Percentiles rank a stretch among this genome's conserved stretches.
phyloP scores from a whole-genome alignment of 2,888 invertebrate species.

The Meandrusa payeni region DNA sequence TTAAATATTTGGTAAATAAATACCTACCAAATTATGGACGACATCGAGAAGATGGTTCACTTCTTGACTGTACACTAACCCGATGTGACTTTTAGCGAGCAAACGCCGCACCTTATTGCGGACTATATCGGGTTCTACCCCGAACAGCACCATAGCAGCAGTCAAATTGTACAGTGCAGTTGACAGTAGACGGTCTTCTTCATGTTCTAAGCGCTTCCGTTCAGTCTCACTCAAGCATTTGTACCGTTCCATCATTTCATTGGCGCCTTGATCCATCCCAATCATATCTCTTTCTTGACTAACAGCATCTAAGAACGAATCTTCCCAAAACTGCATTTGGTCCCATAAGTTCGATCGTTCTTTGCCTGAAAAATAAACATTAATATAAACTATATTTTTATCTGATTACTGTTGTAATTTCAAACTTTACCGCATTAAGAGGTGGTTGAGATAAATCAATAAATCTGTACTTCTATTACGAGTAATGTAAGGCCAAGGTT shows the following conservation, averaged over 20 bases:
- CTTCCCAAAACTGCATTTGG: slow-evolving; percentile 99
- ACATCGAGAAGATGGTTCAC: slow-evolving; percentile 98
- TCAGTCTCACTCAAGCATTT: slow-evolving; percentile 95
- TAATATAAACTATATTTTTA: neutral
- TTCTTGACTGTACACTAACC: slow-evolving; percentile 97
- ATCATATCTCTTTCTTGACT: slow-evolving; percentile 99
- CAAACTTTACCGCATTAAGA: too few relatives aligned
- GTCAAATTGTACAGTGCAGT: slow-evolving; percentile 98
- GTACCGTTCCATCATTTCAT: slow-evolving; percentile 99
- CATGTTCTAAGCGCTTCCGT: slow-evolving; percentile 96
- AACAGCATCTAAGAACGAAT: slow-evolving; percentile 98
- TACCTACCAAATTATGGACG: slow-evolving; percentile 93
- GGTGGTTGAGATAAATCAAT: too few relatives aligned
- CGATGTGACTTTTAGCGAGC: slow-evolving; percentile 99
- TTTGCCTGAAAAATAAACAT: slow-evolving; percentile 74
- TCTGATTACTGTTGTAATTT: too few relatives aligned
- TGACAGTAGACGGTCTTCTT: slow-evolving; percentile 97
- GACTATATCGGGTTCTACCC: slow-evolving; percentile 90
- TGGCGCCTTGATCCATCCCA: slow-evolving; percentile 99
- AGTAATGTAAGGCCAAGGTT: too few relatives aligned
- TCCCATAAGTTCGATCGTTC: slow-evolving; percentile 96
- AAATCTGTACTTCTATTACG: too few relatives aligned
- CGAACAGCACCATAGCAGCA: slow-evolving; percentile 96
- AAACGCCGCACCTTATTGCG: slow-evolving; percentile 93
- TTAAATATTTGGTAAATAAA: too few relatives aligned